phyloP scores from a whole-genome alignment of 2,888 invertebrate species.

The Orthosia incerta region DNA sequence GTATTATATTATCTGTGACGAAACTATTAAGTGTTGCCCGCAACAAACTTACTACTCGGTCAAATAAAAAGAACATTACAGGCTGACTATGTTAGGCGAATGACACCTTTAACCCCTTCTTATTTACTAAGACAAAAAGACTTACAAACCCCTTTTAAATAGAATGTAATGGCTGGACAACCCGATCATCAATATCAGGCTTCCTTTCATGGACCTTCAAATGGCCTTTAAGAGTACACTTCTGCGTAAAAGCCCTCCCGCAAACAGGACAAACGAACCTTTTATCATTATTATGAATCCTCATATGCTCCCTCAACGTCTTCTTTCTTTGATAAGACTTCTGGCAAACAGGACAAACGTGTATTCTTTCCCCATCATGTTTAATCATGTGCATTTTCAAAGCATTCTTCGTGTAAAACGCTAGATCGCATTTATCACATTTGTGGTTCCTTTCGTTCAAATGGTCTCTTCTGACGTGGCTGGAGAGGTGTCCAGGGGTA shows the following conservation, averaged over 20 bases:
- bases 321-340: constrained; percentile 88
- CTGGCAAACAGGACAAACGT: constrained; percentile 87
- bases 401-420: constrained; percentile 90
- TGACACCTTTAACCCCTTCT: neutral
- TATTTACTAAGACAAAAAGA: neutral
- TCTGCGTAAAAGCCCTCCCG: constrained; percentile 87
- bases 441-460: constrained; percentile 87
- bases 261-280: constrained; percentile 80
- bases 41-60: no score
- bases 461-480: constrained; percentile 86
- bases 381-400: constrained; percentile 91
- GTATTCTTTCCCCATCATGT: constrained; percentile 89
- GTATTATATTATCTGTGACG: no score
- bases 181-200: constrained; percentile 76
- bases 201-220: constrained; percentile 85
- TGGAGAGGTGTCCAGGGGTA: constrained; percentile 86
- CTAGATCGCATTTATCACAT: constrained; percentile 89
- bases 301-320: constrained; percentile 84
- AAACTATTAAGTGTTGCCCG: no score
- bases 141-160: constrained; percentile 56
- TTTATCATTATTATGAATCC: constrained; percentile 88
- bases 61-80: no score
- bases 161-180: constrained; percentile 74
- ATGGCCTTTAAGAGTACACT: constrained; percentile 87
- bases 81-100: neutral